A percentile compares a stretch with the other conserved stretches of the same genome.
Conservation (phyloP, 1,140 invertebrate genomes). For the Sweltsa coloradensis region DNA sequence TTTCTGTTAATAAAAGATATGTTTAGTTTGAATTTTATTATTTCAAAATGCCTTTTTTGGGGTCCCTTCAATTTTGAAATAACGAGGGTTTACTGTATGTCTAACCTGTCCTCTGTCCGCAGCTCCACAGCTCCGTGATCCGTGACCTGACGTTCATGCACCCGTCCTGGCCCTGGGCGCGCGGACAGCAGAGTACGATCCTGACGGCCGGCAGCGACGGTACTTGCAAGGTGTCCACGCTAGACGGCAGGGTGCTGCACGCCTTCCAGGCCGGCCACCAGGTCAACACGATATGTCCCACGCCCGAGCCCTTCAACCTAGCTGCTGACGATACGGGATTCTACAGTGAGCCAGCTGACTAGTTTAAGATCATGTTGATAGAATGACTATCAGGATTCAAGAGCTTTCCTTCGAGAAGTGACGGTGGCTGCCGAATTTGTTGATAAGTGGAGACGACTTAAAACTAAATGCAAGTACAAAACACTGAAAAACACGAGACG, state of each 20-base stretch:
- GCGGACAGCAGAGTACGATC: conserved; percentile 28
- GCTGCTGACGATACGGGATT: conserved; percentile 32
- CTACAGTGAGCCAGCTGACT: conserved; percentile 32
- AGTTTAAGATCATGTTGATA: too few relatives aligned
- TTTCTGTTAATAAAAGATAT: too few relatives aligned
- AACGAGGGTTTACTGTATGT: too few relatives aligned
- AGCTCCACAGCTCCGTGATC: conserved; percentile 34
- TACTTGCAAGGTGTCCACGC: conserved; percentile 33
- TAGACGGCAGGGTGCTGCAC: conserved; percentile 34
- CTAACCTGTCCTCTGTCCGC: neutral
- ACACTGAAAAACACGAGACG: too few relatives aligned
- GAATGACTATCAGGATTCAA: too few relatives aligned
- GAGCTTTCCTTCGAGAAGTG: too few relatives aligned
- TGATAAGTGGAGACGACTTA: too few relatives aligned
- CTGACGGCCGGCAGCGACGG: conserved; percentile 32
- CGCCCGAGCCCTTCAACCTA: conserved; percentile 33
- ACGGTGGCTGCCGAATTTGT: too few relatives aligned
- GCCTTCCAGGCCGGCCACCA: conserved; percentile 32
- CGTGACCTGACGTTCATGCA: conserved; percentile 35
- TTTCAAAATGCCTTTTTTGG: too few relatives aligned
- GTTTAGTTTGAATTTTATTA: too few relatives aligned
- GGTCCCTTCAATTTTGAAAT: too few relatives aligned
- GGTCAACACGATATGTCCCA: conserved; percentile 34
- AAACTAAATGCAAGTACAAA: too few relatives aligned
- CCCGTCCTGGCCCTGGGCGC: conserved; percentile 35